Evolutionary conservation across 1,140 invertebrate genomes (phyloP), one percentile per base, ranked within the genome.

Genomic region (Rhyzopertha dominica): DNA sequence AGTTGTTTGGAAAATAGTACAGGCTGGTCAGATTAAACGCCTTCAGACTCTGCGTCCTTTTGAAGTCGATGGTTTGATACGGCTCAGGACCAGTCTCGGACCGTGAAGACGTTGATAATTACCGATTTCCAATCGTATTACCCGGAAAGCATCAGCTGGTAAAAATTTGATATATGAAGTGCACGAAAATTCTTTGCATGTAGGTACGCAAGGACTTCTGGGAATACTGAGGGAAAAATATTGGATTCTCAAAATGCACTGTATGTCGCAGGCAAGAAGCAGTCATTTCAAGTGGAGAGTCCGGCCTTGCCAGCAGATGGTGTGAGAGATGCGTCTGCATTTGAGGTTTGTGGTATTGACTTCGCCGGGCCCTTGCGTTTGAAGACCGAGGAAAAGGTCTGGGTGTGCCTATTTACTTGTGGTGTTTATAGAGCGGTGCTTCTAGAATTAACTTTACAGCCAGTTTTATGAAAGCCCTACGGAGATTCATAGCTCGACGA

Each of bases 361-460:
- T 54, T 62, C 31, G 56, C 61, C 22, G 63, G 63, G 1, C 59
- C 61, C 18, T 16, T 65, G 12, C 51, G 44, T 46, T 30, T 63
- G 12, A 43, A 47, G 16, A 39, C 24, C 24, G 41, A 41, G 13
- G 10, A 42, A 22, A 63, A 68, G 41, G 43, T 46, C 9, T 63
- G 59, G 60, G 43, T 65, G 23, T 53, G 54, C 26, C n/a, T 68
- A 5, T 68, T 68, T 28, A 61, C 45, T 4, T 53, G 43, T 28
- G 50, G 43, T 5, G 38, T 61, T 5, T 62, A 59, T 40, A 31
- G 61, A 26, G 65, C 63, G 3, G 50, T 70, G 3, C 64, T 69
- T 52, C 29, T 70, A 2, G 67, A 70, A 47, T 23, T 68, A 5
- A 46, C 54, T 57, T 55, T 1, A 62, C 61, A 7, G 48, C 55